These are phyloP conservation scores for Hecatera dysodea DNA, from an alignment of 2,888 invertebrate species.

Conservation along the genomic window DNA sequence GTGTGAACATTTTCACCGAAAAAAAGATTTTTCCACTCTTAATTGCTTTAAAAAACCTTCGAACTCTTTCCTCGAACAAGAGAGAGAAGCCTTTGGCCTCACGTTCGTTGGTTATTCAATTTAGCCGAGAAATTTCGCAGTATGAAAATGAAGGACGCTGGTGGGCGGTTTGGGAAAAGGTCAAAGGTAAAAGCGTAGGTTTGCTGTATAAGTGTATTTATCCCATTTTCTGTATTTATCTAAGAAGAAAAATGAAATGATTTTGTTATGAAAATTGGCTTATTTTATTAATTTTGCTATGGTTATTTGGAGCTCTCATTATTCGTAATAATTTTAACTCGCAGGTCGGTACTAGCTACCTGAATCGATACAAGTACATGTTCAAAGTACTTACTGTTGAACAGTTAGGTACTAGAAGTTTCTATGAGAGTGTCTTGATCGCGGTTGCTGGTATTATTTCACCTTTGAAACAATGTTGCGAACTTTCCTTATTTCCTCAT, in stretches of 20 bases:
- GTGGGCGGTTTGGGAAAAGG: conserved; percentile 71
- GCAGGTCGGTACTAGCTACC: not conserved
- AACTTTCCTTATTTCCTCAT: not conserved
- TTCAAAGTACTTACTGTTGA: not conserved
- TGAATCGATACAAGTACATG: conserved; percentile 27
- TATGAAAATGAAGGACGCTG: conserved; percentile 51
- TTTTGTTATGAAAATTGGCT: not conserved
- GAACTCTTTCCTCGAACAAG: conserved; percentile 7
- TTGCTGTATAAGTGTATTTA: conserved; percentile 32
- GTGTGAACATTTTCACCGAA: not conserved
- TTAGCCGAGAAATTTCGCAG: conserved; percentile 40
- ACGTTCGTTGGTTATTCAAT: conserved; percentile 42
- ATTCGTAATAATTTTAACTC: not conserved
- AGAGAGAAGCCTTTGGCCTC: conserved; percentile 3
- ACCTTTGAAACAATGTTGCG: conserved; percentile 8
- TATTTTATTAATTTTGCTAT: not conserved
- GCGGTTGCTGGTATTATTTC: conserved; percentile 11
- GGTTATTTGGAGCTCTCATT: not conserved
- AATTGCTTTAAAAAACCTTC: conserved; percentile 4
- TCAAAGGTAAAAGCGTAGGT: conserved; percentile 71
- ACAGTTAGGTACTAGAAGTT: conserved; percentile 17
- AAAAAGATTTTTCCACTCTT: not conserved
- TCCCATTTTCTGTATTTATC: conserved; percentile 45
- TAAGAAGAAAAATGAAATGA: conserved; percentile 14
- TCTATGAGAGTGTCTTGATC: not conserved